Evolutionary conservation across 2,113 vertebrate species (phyloP).

Genomic region (Daboia siamensis): DNA sequence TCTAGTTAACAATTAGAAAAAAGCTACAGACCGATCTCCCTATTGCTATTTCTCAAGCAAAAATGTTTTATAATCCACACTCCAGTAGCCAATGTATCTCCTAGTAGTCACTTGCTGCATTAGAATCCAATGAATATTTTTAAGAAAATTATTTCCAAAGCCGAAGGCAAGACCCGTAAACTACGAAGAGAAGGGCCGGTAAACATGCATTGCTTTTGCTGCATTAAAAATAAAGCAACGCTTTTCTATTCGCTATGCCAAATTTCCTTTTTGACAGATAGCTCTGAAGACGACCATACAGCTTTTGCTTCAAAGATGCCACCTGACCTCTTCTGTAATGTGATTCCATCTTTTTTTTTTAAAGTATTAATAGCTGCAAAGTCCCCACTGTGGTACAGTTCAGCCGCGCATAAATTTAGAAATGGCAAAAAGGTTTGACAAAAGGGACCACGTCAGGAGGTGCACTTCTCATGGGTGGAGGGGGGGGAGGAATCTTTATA

Average conservation of each 20-base stretch:
- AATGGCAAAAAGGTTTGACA: neutral
- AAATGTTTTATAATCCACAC: neutral
- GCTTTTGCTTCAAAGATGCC: neutral
- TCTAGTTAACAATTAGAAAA: neutral
- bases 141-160: neutral
- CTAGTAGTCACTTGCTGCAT: neutral
- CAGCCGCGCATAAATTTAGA: neutral
- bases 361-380: slow-evolving; percentile 12
- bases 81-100: neutral
- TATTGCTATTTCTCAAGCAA: neutral
- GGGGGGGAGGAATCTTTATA: neutral
- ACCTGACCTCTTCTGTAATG: neutral
- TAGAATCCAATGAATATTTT: neutral
- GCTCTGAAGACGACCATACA: neutral
- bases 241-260: neutral
- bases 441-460: neutral
- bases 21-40: neutral
- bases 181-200: neutral
- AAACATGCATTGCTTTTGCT: neutral
- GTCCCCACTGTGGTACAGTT: neutral
- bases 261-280: neutral
- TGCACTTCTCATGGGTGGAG: too few relatives aligned
- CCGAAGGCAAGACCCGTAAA: neutral
- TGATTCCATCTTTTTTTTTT: neutral
- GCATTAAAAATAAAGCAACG: neutral